Percentiles rank a stretch among this genome's conserved stretches.
Evolutionary conservation across 2,888 invertebrate genomes (phyloP).

Genomic region (Chrysolina americana): DNA sequence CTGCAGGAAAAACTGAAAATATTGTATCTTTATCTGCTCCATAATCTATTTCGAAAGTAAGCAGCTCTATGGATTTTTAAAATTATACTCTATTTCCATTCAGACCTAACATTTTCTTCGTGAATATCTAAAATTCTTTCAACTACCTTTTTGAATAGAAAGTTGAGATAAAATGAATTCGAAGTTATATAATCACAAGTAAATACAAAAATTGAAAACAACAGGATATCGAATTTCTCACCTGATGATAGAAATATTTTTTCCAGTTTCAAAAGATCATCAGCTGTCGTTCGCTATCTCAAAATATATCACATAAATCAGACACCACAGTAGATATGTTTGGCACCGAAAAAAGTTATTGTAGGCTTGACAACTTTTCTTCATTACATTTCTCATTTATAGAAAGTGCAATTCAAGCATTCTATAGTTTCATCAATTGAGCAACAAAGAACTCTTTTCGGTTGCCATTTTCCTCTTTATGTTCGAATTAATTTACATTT

Average conservation of each 20-base stretch:
- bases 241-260: not conserved
- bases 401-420: not conserved
- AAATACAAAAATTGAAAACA: not conserved
- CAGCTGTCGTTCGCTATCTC: not conserved
- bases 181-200: too few relatives aligned
- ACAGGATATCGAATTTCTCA: not conserved
- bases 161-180: too few relatives aligned
- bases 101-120: too few relatives aligned
- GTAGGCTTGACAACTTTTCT: not conserved
- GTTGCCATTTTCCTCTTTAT: not conserved
- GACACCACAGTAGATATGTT: not conserved
- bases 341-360: constrained; percentile 1
- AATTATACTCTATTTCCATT: too few relatives aligned
- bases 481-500: not conserved
- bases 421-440: not conserved
- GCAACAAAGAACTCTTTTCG: not conserved
- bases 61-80: too few relatives aligned
- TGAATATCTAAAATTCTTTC: too few relatives aligned
- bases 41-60: too few relatives aligned
- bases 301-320: constrained; percentile 4
- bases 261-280: not conserved
- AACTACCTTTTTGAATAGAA: too few relatives aligned
- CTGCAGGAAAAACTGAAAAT: too few relatives aligned
- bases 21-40: too few relatives aligned
- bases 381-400: not conserved